Percentiles rank a stretch among this genome's conserved stretches.
These are phyloP conservation scores for Drosophila kohkoa DNA, from an alignment of 1,140 invertebrate species.

Conservation along the genomic window DNA sequence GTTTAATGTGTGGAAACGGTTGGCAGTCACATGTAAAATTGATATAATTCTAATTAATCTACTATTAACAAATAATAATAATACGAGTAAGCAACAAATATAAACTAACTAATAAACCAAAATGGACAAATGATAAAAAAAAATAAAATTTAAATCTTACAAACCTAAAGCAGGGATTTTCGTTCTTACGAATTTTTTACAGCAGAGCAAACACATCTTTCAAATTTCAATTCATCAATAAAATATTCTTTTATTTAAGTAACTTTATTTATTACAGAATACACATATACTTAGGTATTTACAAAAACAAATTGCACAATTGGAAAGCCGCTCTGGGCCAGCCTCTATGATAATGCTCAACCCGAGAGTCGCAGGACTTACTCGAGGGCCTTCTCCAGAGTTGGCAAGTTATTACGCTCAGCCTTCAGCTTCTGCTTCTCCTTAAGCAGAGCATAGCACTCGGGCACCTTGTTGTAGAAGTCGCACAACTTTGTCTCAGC, in stretches of 20 bases:
- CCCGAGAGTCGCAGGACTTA: background rate
- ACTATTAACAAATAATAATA: constrained; percentile 50
- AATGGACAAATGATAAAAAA: constrained; percentile 47
- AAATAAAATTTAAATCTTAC: constrained; percentile 60
- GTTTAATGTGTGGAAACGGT: constrained; percentile 60
- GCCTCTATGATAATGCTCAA: constrained; percentile 17
- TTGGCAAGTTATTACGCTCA: constrained; percentile 42
- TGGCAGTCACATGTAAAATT: constrained; percentile 73
- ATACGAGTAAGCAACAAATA: constrained; percentile 44
- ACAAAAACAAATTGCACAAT: constrained; percentile 32
- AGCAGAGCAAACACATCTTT: background rate
- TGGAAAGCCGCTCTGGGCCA: constrained; percentile 28
- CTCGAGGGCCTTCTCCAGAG: constrained; percentile 25
- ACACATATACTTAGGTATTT: constrained; percentile 37
- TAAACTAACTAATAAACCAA: constrained; percentile 66
- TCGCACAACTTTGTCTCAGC: constrained; percentile 76
- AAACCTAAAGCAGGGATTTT: constrained; percentile 18
- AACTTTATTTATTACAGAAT: constrained; percentile 56
- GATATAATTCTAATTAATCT: constrained; percentile 72
- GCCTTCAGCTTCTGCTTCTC: constrained; percentile 71
- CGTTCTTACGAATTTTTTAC: background rate
- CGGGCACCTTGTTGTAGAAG: constrained; percentile 81
- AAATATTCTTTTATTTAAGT: background rate
- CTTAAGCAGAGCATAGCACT: constrained; percentile 79
- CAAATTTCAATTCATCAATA: background rate